Base-by-base conservation (phyloP, 2,888 invertebrate genomes). In the Nasonia oneida region DNA sequence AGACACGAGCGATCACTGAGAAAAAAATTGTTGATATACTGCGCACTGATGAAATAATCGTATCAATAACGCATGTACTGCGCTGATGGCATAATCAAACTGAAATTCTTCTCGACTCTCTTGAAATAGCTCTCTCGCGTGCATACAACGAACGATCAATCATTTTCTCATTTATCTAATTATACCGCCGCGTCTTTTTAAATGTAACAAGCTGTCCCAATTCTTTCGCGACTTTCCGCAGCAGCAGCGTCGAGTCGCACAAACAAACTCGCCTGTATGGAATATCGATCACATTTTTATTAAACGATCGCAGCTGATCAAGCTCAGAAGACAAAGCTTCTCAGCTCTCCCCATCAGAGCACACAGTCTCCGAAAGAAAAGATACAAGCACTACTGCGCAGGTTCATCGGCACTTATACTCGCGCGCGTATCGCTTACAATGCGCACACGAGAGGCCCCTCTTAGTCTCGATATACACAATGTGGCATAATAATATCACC, bases 401-500 rank as follows among this genome's bases (percentile, higher is more conserved):
- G 88, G 89, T 88, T 89, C 84, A 89, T 89, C 88, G 83, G 42
- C 85, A 87, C 79, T 23, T 77, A 53, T 50, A 18, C 23, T 67
- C 29, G 73, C 73, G 10, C 29, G 73, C 73, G 4, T 5, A 23
- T 50, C 29, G 64, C 74, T 57, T 78, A 23, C 12, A 42, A 29
- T 37, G n/a, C 42, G 47, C 29, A 61, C 37, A 8, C 8, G 6
- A 37, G 47, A 47, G 47, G n/a, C 29, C 73, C 39, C 83, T 33
- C 42, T 42, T n/a, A 47, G 23, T 86, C 37, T 47, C 79, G 70
- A 80, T 74, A 75, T 6, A 53, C 5, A n/a, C 85, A 78, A 82
- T 79, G 82, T 76, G 85, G 82, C 79, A 85, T 88, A 87, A 87
- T 84, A 87, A 87, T 84, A 87, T 88, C 89, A 87, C 86, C 88